These are phyloP conservation scores for Heterotis niloticus DNA, from an alignment of 2,113 vertebrate genomes.

Conservation along the genomic window DNA sequence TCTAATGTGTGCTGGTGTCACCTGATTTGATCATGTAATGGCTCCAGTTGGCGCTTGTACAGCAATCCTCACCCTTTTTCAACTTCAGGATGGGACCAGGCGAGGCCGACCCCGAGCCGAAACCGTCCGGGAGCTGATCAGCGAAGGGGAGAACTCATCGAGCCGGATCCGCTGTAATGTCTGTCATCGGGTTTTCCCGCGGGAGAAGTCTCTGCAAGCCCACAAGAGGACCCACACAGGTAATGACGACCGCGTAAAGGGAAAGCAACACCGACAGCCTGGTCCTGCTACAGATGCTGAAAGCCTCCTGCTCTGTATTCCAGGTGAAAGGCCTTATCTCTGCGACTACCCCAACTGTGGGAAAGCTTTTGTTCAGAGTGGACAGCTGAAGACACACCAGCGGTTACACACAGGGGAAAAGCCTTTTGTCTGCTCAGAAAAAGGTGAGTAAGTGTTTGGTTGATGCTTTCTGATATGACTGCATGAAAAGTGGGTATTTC, in stretches of 20 bases:
- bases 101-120: slow-evolving; percentile 90
- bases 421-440: slow-evolving; percentile 95
- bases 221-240: slow-evolving; percentile 97
- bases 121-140: slow-evolving; percentile 89
- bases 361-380: slow-evolving; percentile 97
- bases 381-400: slow-evolving; percentile 97
- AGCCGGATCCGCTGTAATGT: slow-evolving; percentile 95
- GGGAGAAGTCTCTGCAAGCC: slow-evolving; percentile 94
- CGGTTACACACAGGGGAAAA: slow-evolving; percentile 97
- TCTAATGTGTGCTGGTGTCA: not conserved
- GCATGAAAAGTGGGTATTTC: too few relatives aligned
- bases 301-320: slow-evolving; percentile 7
- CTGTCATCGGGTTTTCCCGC: slow-evolving; percentile 92
- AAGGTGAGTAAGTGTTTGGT: slow-evolving; percentile 62
- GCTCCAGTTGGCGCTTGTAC: not conserved
- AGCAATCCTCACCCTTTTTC: not conserved
- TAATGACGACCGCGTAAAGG: slow-evolving; percentile 46
- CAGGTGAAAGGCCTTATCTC: slow-evolving; percentile 93
- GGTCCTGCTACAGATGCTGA: not conserved
- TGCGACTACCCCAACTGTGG: slow-evolving; percentile 96
- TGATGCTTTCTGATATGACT: too few relatives aligned
- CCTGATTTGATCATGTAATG: not conserved
- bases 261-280: not conserved
- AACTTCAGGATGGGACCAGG: slow-evolving; percentile 80
- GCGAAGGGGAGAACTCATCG: slow-evolving; percentile 88